phyloP scores from a whole-genome alignment of 2,113 vertebrate genomes.

The Periophthalmodon schlosseri region DNA sequence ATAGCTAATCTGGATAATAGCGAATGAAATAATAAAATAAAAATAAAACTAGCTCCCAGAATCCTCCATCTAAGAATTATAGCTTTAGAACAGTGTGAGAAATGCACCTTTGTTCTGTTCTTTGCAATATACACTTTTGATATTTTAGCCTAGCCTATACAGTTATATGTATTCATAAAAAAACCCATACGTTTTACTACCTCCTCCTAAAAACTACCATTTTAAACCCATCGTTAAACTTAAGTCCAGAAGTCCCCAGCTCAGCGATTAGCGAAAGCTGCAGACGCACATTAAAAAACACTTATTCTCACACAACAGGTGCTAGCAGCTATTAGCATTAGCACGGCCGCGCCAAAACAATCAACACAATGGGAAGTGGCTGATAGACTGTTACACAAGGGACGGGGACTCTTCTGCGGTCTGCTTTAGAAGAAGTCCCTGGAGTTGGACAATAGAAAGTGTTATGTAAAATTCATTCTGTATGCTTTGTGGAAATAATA shows the following conservation, averaged over 20 bases:
- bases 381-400: not conserved
- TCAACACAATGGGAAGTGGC: constrained; percentile 15
- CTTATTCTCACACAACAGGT: constrained; percentile 50
- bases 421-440: not conserved
- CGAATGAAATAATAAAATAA: no score
- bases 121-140: no score
- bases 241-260: constrained; percentile 40
- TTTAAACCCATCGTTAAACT: constrained; percentile 3
- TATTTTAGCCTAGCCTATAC: no score
- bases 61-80: no score
- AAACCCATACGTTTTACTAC: no score
- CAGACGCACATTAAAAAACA: constrained; percentile 47
- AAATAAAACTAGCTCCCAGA: no score
- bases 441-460: not conserved
- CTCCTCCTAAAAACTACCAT: no score
- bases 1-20: no score
- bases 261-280: constrained; percentile 36
- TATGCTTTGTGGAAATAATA: not conserved
- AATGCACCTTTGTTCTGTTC: no score
- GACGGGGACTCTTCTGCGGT: not conserved
- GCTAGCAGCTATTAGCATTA: not conserved
- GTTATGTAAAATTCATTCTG: not conserved
- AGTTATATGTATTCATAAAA: no score
- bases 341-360: constrained; percentile 24
- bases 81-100: no score